phyloP scores from a whole-genome alignment of 2,797 vertebrate species.

The Gambusia yucatana region DNA sequence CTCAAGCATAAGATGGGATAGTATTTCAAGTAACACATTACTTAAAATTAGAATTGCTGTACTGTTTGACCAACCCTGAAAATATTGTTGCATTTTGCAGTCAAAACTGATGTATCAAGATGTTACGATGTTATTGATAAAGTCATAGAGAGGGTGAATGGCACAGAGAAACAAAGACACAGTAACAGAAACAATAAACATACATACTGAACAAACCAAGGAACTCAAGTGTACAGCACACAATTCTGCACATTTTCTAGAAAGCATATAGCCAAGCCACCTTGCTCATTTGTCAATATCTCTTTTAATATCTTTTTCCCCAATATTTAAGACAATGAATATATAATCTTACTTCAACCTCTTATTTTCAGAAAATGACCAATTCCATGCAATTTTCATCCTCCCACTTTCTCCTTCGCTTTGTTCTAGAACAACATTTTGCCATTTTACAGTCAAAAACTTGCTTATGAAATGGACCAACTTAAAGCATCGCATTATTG shows the following conservation, averaged over 20 bases:
- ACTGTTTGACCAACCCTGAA: background rate
- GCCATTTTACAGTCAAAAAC: background rate
- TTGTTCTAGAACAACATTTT: background rate
- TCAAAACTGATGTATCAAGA: background rate
- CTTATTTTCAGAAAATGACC: background rate
- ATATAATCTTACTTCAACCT: background rate
- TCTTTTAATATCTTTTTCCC: background rate
- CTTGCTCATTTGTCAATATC: background rate
- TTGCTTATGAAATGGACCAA: background rate
- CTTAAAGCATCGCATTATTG: background rate
- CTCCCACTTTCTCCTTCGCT: background rate
- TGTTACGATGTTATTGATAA: background rate
- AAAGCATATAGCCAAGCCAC: background rate
- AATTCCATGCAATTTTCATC: background rate
- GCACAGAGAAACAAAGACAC: background rate
- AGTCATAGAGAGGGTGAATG: background rate
- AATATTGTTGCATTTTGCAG: background rate
- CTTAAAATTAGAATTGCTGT: background rate
- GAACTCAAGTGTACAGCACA: background rate
- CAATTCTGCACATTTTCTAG: background rate
- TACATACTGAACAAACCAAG: background rate
- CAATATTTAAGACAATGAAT: background rate
- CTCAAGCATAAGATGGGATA: background rate
- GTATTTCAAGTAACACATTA: background rate
- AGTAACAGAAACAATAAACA: background rate